Conservation (phyloP, 64 coral and sea anemone genomes). For the Platygyra sinensis region DNA sequence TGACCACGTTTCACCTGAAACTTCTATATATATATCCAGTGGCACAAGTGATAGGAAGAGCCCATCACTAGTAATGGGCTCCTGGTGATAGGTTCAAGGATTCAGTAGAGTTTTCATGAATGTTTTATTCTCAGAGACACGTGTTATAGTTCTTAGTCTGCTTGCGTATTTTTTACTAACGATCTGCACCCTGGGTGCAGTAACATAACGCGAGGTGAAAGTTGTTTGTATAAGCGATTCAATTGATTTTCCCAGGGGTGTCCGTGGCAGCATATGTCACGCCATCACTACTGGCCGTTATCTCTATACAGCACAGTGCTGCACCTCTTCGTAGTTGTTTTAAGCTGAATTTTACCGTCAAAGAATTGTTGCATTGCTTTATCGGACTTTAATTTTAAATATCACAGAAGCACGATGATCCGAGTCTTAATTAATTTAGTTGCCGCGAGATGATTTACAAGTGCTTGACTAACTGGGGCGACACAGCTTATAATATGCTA, state of each 20-base stretch:
- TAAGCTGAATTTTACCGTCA: not conserved
- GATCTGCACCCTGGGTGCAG: constrained; percentile 23
- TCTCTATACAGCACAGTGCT: too few relatives aligned
- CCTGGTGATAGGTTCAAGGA: too few relatives aligned
- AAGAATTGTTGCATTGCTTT: not conserved
- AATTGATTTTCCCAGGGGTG: not conserved
- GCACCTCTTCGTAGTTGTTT: not conserved
- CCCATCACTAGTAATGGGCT: too few relatives aligned
- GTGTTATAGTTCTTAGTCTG: not conserved
- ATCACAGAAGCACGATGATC: not conserved
- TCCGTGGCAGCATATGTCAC: not conserved
- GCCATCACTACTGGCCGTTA: not conserved
- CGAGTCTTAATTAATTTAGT: not conserved
- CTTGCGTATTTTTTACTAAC: not conserved
- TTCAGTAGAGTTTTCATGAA: too few relatives aligned
- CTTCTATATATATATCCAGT: too few relatives aligned
- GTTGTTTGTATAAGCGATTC: not conserved
- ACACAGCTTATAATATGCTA: constrained; percentile 11
- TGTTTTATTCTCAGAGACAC: too few relatives aligned
- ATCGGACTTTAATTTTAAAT: not conserved
- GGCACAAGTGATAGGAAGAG: too few relatives aligned
- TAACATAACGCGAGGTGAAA: not conserved
- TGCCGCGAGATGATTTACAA: not conserved
- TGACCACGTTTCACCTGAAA: not conserved
- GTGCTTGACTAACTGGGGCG: constrained; percentile 1